Percentiles rank a stretch among this genome's conserved stretches.
phyloP scores from a whole-genome alignment of 2,797 vertebrate genomes.

The Ceyx erithaca region DNA sequence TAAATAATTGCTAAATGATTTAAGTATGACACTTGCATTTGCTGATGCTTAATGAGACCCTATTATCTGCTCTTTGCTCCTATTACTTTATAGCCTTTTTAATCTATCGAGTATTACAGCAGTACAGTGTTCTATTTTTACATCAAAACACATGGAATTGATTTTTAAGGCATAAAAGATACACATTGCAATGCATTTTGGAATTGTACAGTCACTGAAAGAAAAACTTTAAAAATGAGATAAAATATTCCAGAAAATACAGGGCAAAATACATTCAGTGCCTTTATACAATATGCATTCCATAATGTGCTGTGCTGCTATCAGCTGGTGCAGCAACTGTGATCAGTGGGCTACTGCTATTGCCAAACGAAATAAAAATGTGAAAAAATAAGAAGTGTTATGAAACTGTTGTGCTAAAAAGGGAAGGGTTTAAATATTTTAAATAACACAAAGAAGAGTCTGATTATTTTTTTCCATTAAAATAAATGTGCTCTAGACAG shows the following conservation, averaged over 20 bases:
- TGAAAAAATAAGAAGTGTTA: slow-evolving; percentile 29
- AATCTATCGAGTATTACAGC: slow-evolving; percentile 74
- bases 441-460: not conserved
- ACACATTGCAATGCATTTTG: slow-evolving; percentile 73
- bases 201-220: slow-evolving; percentile 74
- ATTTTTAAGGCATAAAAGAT: slow-evolving; percentile 73
- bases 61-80: slow-evolving; percentile 77
- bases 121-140: slow-evolving; percentile 76
- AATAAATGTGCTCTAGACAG: slow-evolving; percentile 1
- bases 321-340: slow-evolving; percentile 23
- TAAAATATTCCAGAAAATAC: slow-evolving; percentile 69
- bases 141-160: slow-evolving; percentile 65
- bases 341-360: slow-evolving; percentile 53
- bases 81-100: slow-evolving; percentile 74
- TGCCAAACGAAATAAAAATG: slow-evolving; percentile 69
- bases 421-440: slow-evolving; percentile 12
- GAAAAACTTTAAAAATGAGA: slow-evolving; percentile 55
- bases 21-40: slow-evolving; percentile 80
- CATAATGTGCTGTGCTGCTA: slow-evolving; percentile 46
- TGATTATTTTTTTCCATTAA: not conserved
- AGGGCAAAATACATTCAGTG: slow-evolving; percentile 80
- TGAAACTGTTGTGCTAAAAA: slow-evolving; percentile 60
- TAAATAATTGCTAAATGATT: slow-evolving; percentile 84
- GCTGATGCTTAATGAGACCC: slow-evolving; percentile 80
- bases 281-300: slow-evolving; percentile 81